Evolutionary conservation across 2,888 invertebrate genomes (phyloP).

Genomic region (Anaspis maculata): DNA sequence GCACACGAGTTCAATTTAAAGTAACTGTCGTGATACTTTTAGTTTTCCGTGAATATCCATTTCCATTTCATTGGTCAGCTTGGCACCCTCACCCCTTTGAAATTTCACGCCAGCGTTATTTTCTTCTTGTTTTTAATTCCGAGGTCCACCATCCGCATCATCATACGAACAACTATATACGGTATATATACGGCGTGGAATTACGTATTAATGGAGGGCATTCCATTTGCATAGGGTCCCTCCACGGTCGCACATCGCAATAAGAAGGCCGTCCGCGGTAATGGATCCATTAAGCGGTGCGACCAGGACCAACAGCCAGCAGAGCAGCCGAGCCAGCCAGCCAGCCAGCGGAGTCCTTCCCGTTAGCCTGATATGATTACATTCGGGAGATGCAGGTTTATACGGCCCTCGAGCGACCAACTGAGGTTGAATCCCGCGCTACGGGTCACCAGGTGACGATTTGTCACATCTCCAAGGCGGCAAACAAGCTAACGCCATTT

Average conservation of each 20-base stretch:
- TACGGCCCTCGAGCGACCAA: conserved; percentile 36
- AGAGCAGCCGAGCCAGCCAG: too few relatives aligned
- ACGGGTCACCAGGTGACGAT: conserved; percentile 45
- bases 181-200: too few relatives aligned
- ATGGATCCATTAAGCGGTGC: conserved; percentile 37
- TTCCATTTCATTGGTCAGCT: too few relatives aligned
- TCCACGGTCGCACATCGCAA: conserved; percentile 27
- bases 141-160: too few relatives aligned
- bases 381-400: conserved; percentile 34
- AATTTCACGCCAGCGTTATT: too few relatives aligned
- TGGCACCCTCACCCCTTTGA: too few relatives aligned
- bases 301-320: conserved; percentile 21
- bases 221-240: conserved; percentile 35
- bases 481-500: conserved; percentile 44
- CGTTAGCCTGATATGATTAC: conserved; percentile 35
- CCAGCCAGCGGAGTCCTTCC: conserved; percentile 14
- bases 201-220: conserved; percentile 32
- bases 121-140: too few relatives aligned
- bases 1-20: too few relatives aligned
- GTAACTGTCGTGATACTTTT: too few relatives aligned
- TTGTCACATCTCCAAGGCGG: conserved; percentile 43
- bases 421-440: conserved; percentile 36
- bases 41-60: too few relatives aligned
- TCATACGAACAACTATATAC: too few relatives aligned
- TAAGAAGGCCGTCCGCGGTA: conserved; percentile 31